A percentile compares a stretch with the other conserved stretches of the same genome.
phyloP scores from a whole-genome alignment of 2,888 invertebrate genomes.

The Cecidostiba fungosa region DNA sequence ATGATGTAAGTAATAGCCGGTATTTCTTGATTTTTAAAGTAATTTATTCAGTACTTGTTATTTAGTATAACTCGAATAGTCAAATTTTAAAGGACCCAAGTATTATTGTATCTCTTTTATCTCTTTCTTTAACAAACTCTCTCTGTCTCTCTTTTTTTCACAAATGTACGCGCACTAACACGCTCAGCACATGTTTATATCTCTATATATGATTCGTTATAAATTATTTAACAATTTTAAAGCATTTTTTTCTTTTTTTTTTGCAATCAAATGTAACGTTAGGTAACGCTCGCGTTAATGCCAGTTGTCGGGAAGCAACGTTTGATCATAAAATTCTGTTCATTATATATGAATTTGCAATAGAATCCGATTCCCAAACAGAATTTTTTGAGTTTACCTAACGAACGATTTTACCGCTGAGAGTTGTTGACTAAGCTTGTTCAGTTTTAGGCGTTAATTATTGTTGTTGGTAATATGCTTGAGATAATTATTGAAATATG shows the following conservation, averaged over 20 bases:
- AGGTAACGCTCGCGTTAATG: constrained; percentile 63
- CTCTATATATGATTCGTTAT: constrained; percentile 67
- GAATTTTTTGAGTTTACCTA: constrained; percentile 70
- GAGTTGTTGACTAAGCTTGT: constrained; percentile 76
- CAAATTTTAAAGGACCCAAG: constrained; percentile 63
- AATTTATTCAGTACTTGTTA: constrained; percentile 59
- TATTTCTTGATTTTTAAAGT: constrained; percentile 60
- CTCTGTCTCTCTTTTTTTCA: constrained; percentile 61
- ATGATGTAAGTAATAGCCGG: constrained; percentile 60
- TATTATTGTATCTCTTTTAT: constrained; percentile 63
- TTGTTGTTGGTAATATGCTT: constrained; percentile 68
- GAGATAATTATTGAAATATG: constrained; percentile 62
- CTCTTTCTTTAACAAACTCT: constrained; percentile 58
- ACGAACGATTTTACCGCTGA: constrained; percentile 77
- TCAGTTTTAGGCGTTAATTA: constrained; percentile 77
- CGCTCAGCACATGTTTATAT: constrained; percentile 64
- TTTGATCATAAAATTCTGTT: constrained; percentile 56
- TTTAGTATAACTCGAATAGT: constrained; percentile 59
- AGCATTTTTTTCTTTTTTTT: constrained; percentile 72
- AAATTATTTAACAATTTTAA: constrained; percentile 76
- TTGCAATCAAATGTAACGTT: constrained; percentile 69
- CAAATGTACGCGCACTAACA: constrained; percentile 63
- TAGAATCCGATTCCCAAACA: constrained; percentile 32
- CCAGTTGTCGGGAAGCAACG: constrained; percentile 27
- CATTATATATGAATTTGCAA: constrained; percentile 25